A percentile compares a stretch with the other conserved stretches of the same genome.
phyloP scores from a whole-genome alignment of 2,888 invertebrate species.

The Malachius bipustulatus region DNA sequence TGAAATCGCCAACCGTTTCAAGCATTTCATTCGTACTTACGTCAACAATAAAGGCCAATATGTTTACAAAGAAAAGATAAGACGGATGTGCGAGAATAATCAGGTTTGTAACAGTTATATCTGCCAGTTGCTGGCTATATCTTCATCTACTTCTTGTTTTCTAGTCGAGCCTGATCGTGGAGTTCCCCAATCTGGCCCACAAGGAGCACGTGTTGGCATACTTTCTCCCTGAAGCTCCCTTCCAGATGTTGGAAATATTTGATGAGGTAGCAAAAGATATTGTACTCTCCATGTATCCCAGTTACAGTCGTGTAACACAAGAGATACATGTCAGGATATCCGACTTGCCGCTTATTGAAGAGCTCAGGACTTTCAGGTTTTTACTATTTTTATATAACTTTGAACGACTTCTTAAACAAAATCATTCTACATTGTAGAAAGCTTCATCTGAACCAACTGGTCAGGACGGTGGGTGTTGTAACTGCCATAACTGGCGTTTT shows the following conservation, averaged over 20 bases:
- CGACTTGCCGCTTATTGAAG: slow-evolving; percentile 91
- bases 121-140: too few species aligned
- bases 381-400: too few species aligned
- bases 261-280: slow-evolving; percentile 90
- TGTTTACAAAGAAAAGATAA: slow-evolving; percentile 83
- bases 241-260: slow-evolving; percentile 93
- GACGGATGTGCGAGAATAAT: slow-evolving; percentile 89
- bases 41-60: slow-evolving; percentile 78
- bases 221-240: slow-evolving; percentile 94
- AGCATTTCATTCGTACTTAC: slow-evolving; percentile 84
- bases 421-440: slow-evolving; percentile 49
- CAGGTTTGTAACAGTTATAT: too few species aligned
- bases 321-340: slow-evolving; percentile 94
- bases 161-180: slow-evolving; percentile 74
- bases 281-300: slow-evolving; percentile 87
- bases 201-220: slow-evolving; percentile 90
- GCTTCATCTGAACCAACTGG: slow-evolving; percentile 85
- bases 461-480: slow-evolving; percentile 88
- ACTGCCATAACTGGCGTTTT: slow-evolving; percentile 91
- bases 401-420: too few species aligned
- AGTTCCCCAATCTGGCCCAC: slow-evolving; percentile 82
- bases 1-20: slow-evolving; percentile 88
- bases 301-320: slow-evolving; percentile 86
- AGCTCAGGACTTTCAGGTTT: slow-evolving; percentile 81
- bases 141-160: slow-evolving; percentile 15